Evolutionary conservation across 2,113 vertebrate species (phyloP), one percentile per base, ranked within the genome.

Genomic region (Brienomyrus longianalis): DNA sequence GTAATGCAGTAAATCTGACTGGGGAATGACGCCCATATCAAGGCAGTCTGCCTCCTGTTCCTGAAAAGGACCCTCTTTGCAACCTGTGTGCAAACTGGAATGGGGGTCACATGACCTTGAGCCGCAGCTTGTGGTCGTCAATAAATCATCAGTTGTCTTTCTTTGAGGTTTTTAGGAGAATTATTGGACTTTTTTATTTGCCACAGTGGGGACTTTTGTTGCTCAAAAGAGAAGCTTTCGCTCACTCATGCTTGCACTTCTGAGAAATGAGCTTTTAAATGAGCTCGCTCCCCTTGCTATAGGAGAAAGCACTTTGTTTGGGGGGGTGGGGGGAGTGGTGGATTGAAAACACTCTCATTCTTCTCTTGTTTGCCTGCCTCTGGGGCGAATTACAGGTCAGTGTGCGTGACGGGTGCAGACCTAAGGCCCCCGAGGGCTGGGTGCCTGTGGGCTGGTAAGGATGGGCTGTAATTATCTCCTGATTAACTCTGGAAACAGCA

Each of bases 401-500:
- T 19, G 35, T 80, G 74, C 8, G 31, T 80, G 35, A 8, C 70
- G 70, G 74, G 74, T 43, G 35, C 74, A 19, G 31, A 80, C 31
- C 70, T 39, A 35, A 39, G 31, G 31, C 70, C 31, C 17, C 35
- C 0, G 35, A 80, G 35, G 74, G 74, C 35, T 19, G 74, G 74
- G 19, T 0, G 39, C 74, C 15, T 19, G 74, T 19, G 35, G 35
- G 74, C 13, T 19, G 74, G 1, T 0, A 5, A 39, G 15, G 74
- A 43, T 39, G 35, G 19, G 15, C 35, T 80, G 43, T 80, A 80
- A 80, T 80, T 80, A 80, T 80, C 74, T 80, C 35, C 74, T 80
- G 74, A 80, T 80, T 80, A 80, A 80, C 74, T 80, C 74, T 80
- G 74, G 31, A 80, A 80, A 80, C 74, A 80, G 74, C 74, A 80